Evolutionary conservation across 2,113 vertebrate species (phyloP), one percentile per base, ranked within the genome.

Genomic region (Mustela lutreola): DNA sequence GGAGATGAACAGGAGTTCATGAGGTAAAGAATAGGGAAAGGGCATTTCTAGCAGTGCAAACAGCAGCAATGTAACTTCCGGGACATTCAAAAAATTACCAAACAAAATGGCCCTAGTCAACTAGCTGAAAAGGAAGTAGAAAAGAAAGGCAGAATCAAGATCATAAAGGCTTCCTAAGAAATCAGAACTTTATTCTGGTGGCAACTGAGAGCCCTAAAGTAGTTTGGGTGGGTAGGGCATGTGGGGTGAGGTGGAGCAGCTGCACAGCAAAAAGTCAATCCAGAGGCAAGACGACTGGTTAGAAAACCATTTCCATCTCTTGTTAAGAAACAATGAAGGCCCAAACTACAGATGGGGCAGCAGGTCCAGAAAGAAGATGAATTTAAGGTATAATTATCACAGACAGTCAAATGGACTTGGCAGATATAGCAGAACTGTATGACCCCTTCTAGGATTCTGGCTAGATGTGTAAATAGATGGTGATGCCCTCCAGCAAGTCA

Each of bases 291-390:
- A n/a, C 87, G 39, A 53, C 63, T 58, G 50, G 56, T 42, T 33
- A n/a, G 10, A 65, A 91, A 45, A 48, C 39, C 36, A 63, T 79
- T 73, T 67, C 4, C 53, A 24, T 24, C 73, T 22, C 33, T 16
- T 53, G 82, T 53, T 91, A 95, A 92, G 85, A 95, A 96, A 86
- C 24, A 76, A 62, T 62, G 50, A 70, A 82, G 76, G n/a, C 31
- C 28, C 53, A 91, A 93, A 48, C 15, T 81, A 93, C 90, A 42
- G 48, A 78, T 36, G 39, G 62, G 28, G 48, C 22, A 22, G 22
- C 36, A 19, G 67, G 48, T 82, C 19, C 50, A 5, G 0, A 82
- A n/a, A 93, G 85, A 90, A 70, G 62, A 83, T 21, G 1, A 91
- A 91, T 18, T 91, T 45, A 95, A 50, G 11, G 50, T 82, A 1